Percentiles rank a stretch among this genome's conserved stretches.
Conservation (phyloP, 2,888 invertebrate species). For the Falcaria lacertinaria region DNA sequence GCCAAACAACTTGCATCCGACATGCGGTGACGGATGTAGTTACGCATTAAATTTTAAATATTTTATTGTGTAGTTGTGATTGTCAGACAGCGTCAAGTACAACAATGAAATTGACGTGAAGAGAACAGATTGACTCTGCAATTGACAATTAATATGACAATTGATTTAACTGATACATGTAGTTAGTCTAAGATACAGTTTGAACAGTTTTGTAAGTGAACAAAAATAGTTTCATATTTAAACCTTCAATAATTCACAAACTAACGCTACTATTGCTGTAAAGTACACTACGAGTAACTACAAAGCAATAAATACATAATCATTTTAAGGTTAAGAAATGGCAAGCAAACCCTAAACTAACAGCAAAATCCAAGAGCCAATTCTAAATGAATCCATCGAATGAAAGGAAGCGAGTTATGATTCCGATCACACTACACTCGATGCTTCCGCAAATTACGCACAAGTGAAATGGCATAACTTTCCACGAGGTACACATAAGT, state of each 20-base stretch:
- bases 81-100: not conserved
- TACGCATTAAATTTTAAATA: slow-evolving; percentile 4
- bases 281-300: no score
- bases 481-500: no score
- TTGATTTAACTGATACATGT: no score
- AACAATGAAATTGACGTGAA: not conserved
- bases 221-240: no score
- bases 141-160: no score
- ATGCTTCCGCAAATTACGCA: slow-evolving; percentile 30
- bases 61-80: not conserved
- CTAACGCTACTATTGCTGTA: no score
- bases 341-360: not conserved
- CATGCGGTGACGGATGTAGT: slow-evolving; percentile 7
- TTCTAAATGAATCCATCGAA: not conserved
- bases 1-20: slow-evolving; percentile 17
- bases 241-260: no score
- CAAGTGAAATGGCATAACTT: slow-evolving; percentile 4
- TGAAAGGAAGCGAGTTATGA: slow-evolving; percentile 17
- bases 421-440: slow-evolving; percentile 22
- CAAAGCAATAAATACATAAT: no score
- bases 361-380: not conserved
- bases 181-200: no score
- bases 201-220: no score
- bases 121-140: not conserved
- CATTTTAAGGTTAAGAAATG: no score